phyloP scores from a whole-genome alignment of 1,140 invertebrate species.

The Temnothorax longispinosus region DNA sequence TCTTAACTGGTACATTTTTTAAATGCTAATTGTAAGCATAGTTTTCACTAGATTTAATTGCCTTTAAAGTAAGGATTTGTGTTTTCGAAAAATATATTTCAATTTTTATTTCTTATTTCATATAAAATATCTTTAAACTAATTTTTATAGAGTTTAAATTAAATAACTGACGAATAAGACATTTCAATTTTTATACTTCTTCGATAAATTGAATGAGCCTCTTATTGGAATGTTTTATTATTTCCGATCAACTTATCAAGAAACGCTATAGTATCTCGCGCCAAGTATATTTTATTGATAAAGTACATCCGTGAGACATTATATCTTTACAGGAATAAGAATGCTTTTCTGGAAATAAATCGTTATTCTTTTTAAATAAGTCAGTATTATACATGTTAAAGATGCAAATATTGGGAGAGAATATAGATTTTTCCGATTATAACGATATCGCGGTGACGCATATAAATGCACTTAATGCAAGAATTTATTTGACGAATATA shows the following conservation, averaged over 20 bases:
- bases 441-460: not conserved
- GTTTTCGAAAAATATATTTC: not conserved
- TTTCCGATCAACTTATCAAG: slow-evolving; percentile 1
- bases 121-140: not conserved
- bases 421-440: not conserved
- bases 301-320: not conserved
- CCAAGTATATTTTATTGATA: slow-evolving; percentile 12
- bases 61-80: not conserved
- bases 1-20: not conserved
- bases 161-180: not conserved
- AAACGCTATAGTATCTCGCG: not conserved
- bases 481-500: not conserved
- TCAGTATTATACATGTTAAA: not conserved
- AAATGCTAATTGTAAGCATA: not conserved
- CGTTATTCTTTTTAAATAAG: slow-evolving; percentile 10
- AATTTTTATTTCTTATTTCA: not conserved
- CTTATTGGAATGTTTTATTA: not conserved
- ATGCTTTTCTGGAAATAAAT: slow-evolving; percentile 4
- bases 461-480: not conserved
- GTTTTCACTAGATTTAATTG: not conserved
- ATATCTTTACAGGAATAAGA: not conserved
- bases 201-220: not conserved
- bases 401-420: not conserved
- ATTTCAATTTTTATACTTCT: not conserved
- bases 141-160: not conserved